Conservation (phyloP, 2,888 invertebrate species). For the Lordiphosa fenestrarum region DNA sequence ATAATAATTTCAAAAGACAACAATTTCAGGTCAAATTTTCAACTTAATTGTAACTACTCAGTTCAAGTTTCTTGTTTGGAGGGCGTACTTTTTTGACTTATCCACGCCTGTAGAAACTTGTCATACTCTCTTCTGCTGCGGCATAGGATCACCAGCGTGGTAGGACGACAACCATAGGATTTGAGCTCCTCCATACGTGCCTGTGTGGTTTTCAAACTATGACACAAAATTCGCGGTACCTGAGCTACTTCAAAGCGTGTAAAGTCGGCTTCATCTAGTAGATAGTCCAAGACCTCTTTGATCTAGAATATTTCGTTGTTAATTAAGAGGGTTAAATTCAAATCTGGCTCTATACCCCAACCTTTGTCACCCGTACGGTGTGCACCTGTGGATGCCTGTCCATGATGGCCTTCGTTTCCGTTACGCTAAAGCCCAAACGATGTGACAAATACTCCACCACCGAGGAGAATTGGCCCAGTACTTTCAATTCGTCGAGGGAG, state of each 20-base stretch:
- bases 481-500: slow-evolving; percentile 77
- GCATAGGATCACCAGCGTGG: slow-evolving; percentile 82
- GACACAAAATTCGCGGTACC: slow-evolving; percentile 82
- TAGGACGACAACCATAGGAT: slow-evolving; percentile 80
- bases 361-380: slow-evolving; percentile 83
- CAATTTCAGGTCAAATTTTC: not conserved
- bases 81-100: slow-evolving; percentile 1
- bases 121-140: slow-evolving; percentile 82
- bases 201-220: slow-evolving; percentile 83
- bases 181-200: slow-evolving; percentile 81
- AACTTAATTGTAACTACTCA: slow-evolving; percentile 6
- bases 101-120: slow-evolving; percentile 81
- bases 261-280: slow-evolving; percentile 82
- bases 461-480: slow-evolving; percentile 82
- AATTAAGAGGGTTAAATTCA: no score
- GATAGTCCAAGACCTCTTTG: slow-evolving; percentile 83
- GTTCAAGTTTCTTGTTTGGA: not conserved
- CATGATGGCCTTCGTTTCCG: slow-evolving; percentile 81
- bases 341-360: slow-evolving; percentile 46
- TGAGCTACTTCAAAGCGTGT: slow-evolving; percentile 81
- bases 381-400: slow-evolving; percentile 82
- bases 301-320: slow-evolving; percentile 77
- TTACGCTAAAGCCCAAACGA: slow-evolving; percentile 81
- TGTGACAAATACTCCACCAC: slow-evolving; percentile 82
- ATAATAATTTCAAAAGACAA: not conserved